These are phyloP conservation scores for Argopecten irradians DNA, from an alignment of 1,140 invertebrate species.

Conservation along the genomic window DNA sequence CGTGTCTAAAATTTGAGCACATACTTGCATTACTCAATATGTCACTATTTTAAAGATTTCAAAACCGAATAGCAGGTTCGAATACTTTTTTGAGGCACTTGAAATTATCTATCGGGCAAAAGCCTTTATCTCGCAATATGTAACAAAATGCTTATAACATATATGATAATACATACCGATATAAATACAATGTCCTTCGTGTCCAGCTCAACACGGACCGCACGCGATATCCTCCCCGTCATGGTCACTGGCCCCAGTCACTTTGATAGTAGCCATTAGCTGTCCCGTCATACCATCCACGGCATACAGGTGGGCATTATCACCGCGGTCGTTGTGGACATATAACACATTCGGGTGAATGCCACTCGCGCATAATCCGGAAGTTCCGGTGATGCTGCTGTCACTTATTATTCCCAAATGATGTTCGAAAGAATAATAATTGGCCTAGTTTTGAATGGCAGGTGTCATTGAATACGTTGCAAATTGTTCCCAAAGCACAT, in stretches of 20 bases:
- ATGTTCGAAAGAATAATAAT: too few relatives aligned
- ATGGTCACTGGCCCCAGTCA: conserved; percentile 32
- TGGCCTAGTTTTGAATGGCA: too few relatives aligned
- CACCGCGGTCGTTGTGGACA: conserved; percentile 46
- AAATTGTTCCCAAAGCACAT: too few relatives aligned
- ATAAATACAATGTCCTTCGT: conserved; percentile 43
- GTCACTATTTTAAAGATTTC: too few relatives aligned
- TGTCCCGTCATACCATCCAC: conserved; percentile 37
- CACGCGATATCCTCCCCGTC: conserved; percentile 52
- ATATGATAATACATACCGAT: conserved; percentile 26
- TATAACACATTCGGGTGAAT: conserved; percentile 43
- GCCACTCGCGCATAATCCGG: conserved; percentile 47
- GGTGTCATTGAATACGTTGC: too few relatives aligned
- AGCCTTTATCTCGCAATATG: not conserved
- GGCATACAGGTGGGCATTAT: conserved; percentile 33
- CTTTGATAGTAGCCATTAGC: conserved; percentile 34
- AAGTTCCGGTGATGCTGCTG: not conserved
- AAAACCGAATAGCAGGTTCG: too few relatives aligned
- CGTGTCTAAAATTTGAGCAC: too few relatives aligned
- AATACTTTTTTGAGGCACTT: too few relatives aligned
- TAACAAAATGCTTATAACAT: conserved; percentile 21
- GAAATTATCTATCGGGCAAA: not conserved
- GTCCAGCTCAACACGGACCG: conserved; percentile 27
- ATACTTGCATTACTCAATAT: too few relatives aligned
- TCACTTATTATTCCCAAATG: too few relatives aligned